phyloP scores from a whole-genome alignment of 2,888 invertebrate genomes.

The Eupithecia vulgata region DNA sequence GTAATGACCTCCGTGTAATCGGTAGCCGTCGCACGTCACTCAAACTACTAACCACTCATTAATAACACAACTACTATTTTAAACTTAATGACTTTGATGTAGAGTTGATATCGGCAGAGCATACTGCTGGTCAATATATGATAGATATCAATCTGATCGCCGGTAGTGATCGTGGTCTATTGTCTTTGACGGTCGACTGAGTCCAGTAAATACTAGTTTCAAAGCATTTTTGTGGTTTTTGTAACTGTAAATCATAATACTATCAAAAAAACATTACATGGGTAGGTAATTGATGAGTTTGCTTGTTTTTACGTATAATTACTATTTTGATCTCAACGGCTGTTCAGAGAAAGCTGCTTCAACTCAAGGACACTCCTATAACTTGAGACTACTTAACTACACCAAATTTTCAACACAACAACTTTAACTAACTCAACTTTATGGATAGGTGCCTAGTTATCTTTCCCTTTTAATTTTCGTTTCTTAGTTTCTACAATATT shows the following conservation, averaged over 20 bases:
- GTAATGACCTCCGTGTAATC: conserved; percentile 33
- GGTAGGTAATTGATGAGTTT: neutral
- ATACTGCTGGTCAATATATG: conserved; percentile 24
- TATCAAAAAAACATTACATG: neutral
- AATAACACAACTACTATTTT: neutral
- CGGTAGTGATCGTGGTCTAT: conserved; percentile 32
- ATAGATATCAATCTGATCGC: conserved; percentile 31
- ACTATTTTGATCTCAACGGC: neutral
- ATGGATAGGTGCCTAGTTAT: neutral
- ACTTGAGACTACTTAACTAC: neutral
- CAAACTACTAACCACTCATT: conserved; percentile 27
- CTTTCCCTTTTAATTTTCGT: neutral
- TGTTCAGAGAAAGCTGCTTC: neutral
- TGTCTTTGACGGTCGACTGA: conserved; percentile 27
- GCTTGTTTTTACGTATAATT: neutral
- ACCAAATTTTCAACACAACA: no score
- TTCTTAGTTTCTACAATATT: neutral
- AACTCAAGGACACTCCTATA: neutral
- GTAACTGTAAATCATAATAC: neutral
- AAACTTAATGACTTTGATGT: neutral
- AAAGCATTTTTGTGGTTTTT: conserved; percentile 14
- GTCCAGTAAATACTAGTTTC: conserved; percentile 12
- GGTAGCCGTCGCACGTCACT: conserved; percentile 37
- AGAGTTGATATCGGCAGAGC: conserved; percentile 9
- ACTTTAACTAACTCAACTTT: neutral